Evolutionary conservation across 2,888 invertebrate species (phyloP).

Genomic region (Volucella bombylans): DNA sequence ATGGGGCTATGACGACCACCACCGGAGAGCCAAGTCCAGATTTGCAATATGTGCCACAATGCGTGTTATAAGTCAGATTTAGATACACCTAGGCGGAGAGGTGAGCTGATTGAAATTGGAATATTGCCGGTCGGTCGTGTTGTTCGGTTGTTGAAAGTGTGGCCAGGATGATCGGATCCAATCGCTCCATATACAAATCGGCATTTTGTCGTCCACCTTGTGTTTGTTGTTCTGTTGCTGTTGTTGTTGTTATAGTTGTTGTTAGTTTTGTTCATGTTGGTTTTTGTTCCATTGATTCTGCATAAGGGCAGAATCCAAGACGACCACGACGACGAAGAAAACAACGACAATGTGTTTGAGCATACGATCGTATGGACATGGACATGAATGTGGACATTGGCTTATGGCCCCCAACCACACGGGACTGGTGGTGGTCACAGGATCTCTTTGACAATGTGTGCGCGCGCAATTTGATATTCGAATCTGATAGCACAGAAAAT

Average conservation of each 20-base stretch:
- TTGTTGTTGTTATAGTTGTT: too few relatives aligned
- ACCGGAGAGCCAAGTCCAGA: constrained; percentile 52
- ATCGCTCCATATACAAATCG: constrained; percentile 74
- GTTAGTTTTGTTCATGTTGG: constrained; percentile 24
- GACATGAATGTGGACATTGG: constrained; percentile 33
- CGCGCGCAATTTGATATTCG: constrained; percentile 76
- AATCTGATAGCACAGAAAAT: constrained; percentile 75
- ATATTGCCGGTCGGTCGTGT: constrained; percentile 63
- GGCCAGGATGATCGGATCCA: constrained; percentile 70
- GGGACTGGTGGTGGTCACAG: constrained; percentile 35
- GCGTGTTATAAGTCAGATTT: constrained; percentile 74
- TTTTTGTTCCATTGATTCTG: constrained; percentile 47
- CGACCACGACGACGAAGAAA: constrained; percentile 17
- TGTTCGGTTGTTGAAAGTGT: constrained; percentile 56
- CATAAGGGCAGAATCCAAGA: constrained; percentile 52
- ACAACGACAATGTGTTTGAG: constrained; percentile 10
- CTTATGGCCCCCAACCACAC: constrained; percentile 22
- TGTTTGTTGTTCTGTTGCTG: neutral
- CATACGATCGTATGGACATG: constrained; percentile 1
- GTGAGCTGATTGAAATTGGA: constrained; percentile 74
- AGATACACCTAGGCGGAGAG: constrained; percentile 72
- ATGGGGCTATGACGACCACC: constrained; percentile 66
- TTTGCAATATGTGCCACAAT: constrained; percentile 71
- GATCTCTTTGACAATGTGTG: constrained; percentile 72
- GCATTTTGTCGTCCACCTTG: constrained; percentile 68